Percentiles rank a stretch among this genome's conserved stretches.
Evolutionary conservation across 2,888 invertebrate genomes (phyloP).

Genomic region (Hirtodrosophila alboralis): DNA sequence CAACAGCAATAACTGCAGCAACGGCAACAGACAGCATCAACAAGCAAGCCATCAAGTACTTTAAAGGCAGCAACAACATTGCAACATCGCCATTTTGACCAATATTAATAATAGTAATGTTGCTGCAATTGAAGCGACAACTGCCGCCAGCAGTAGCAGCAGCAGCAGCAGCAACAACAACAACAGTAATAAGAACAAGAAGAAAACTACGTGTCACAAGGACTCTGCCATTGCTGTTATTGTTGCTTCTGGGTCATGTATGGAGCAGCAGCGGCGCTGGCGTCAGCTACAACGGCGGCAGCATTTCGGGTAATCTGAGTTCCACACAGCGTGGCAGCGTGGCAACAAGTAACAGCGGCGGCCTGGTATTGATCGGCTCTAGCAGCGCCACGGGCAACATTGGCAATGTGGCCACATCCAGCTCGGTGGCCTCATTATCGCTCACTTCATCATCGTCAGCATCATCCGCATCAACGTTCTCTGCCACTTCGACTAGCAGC

Average conservation of each 20-base stretch:
- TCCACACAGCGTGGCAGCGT: constrained; percentile 42
- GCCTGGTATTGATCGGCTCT: constrained; percentile 70
- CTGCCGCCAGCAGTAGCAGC: constrained; percentile 58
- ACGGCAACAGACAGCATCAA: too few species aligned
- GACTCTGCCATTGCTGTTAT: constrained; percentile 7
- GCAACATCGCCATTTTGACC: constrained; percentile 66
- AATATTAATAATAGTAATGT: constrained; percentile 83
- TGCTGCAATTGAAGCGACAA: constrained; percentile 81
- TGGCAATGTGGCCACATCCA: constrained; percentile 40
- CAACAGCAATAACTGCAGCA: constrained; percentile 19
- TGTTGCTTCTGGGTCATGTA: constrained; percentile 65
- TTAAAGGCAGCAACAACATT: constrained; percentile 45
- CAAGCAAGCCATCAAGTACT: constrained; percentile 27
- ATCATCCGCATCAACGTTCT: constrained; percentile 35
- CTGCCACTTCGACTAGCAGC: constrained; percentile 39
- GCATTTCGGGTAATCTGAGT: constrained; percentile 54
- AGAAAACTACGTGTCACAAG: constrained; percentile 45
- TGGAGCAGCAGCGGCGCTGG: constrained; percentile 67
- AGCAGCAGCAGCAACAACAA: constrained; percentile 45
- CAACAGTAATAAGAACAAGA: constrained; percentile 41
- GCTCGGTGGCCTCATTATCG: constrained; percentile 70
- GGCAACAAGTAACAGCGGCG: constrained; percentile 57
- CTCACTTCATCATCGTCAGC: constrained; percentile 62
- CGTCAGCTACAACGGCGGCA: constrained; percentile 56
- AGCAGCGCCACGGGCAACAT: constrained; percentile 50